A percentile compares a stretch with the other conserved stretches of the same genome.
These are phyloP conservation scores for Limnephilus lunatus DNA, from an alignment of 2,888 invertebrate genomes.

Conservation along the genomic window DNA sequence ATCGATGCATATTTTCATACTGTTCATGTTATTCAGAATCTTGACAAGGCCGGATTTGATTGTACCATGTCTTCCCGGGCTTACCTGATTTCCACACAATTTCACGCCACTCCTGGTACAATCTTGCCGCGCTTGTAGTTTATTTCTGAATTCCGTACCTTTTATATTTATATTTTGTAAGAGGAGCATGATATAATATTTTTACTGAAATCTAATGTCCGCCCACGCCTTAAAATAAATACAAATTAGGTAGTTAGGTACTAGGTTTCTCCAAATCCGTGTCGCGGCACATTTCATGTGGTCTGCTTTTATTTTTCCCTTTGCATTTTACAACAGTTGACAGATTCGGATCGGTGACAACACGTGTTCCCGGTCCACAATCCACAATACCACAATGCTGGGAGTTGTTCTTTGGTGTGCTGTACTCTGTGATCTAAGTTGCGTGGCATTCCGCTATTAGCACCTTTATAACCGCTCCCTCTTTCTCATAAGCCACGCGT, in stretches of 20 bases:
- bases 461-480: neutral
- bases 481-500: neutral
- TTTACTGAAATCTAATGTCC: neutral
- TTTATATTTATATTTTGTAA: neutral
- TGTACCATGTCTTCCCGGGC: no score
- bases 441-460: neutral
- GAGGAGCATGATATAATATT: neutral
- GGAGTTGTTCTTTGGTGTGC: neutral
- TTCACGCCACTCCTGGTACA: no score
- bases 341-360: slow-evolving; percentile 28
- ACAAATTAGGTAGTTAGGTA: neutral
- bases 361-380: neutral
- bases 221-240: neutral
- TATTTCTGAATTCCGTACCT: no score
- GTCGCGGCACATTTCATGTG: neutral
- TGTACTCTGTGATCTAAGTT: neutral
- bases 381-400: neutral
- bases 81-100: no score
- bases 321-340: slow-evolving; percentile 3
- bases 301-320: neutral
- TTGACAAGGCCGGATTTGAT: no score
- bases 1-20: no score
- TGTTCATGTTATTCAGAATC: no score
- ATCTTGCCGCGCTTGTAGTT: no score
- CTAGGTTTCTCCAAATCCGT: neutral